Conservation (phyloP, 2,888 invertebrate genomes). For the Blastobasis lacticolella region DNA sequence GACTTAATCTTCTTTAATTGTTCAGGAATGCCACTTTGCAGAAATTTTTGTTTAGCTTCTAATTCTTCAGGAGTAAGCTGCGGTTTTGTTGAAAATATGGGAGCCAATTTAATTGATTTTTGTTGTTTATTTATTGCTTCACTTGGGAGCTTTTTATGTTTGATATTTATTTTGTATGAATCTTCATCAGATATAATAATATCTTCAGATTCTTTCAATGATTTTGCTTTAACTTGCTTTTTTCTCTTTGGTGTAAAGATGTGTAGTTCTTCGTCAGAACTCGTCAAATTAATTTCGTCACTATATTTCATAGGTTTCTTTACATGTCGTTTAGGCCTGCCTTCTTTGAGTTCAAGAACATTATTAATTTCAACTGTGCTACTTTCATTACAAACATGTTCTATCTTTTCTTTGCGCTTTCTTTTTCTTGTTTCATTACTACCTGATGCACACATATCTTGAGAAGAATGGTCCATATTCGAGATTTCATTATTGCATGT, state of each 20-base stretch:
- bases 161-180: conserved; percentile 7
- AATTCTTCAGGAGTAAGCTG: conserved; percentile 71
- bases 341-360: conserved; percentile 11
- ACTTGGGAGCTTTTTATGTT: background rate
- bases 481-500: background rate
- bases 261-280: conserved; percentile 60
- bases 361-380: conserved; percentile 2
- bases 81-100: conserved; percentile 79
- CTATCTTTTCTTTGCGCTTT: conserved; percentile 17
- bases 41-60: conserved; percentile 80
- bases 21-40: conserved; percentile 82
- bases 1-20: conserved; percentile 71
- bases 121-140: conserved; percentile 11
- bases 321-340: conserved; percentile 46
- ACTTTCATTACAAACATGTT: background rate
- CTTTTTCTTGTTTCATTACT: conserved; percentile 20
- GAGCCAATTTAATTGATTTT: conserved; percentile 74
- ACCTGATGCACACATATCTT: background rate
- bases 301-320: conserved; percentile 56
- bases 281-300: conserved; percentile 37
- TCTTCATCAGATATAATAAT: conserved; percentile 6
- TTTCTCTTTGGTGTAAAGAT: conserved; percentile 63
- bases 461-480: background rate
- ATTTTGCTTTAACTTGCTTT: conserved; percentile 18
- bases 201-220: conserved; percentile 2